Evolutionary conservation across 2,797 vertebrate genomes (phyloP), one percentile per base, ranked within the genome.

Genomic region (Cossypha caffra): DNA sequence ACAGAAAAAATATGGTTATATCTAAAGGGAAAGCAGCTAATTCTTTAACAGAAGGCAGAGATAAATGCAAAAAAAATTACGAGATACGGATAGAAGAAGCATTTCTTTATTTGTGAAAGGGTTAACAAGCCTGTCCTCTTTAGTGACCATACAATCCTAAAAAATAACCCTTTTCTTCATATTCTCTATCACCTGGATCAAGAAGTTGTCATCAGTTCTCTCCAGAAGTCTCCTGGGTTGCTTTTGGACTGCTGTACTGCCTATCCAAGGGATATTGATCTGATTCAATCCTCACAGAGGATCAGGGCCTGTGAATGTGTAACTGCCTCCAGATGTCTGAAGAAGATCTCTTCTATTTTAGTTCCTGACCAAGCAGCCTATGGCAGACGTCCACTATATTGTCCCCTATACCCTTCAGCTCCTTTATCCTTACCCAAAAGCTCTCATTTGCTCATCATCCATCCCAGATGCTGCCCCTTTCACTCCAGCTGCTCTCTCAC

Each of bases 191-290:
- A 26, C 4, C 35, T 72, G 26, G 1, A 13, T 79, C 7, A 40
- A 18, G 19, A 71, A 58, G 12, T 16, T 74, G 10, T 37, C 35
- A 25, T 37, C 35, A 42, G 21, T 8, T 47, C 16, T 61, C 26
- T 59, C 8, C n/a, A 33, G 62, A 12, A 81, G 43, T 15, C 15
- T 43, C 21, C 5, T 2, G 0, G 3, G 5, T 38, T 62, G 2
- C 8, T 57, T 69, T 52, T 5, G 1, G 7, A 40, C 35, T 67
- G 13, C 43, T 71, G 4, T 54, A 24, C 26, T 71, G 13, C n/a
- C 26, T 7, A 6, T 40, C 21, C 9, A 47, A 38, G 14, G 35
- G 18, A 61, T 31, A 62, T 0, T 35, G 5, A 23, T 12, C 9
- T 55, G 31, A 14, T 83, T 72, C 33, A 63, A 40, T 24, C 5